Conservation (phyloP, 2,888 invertebrate genomes). For the Stenichneumon culpator region DNA sequence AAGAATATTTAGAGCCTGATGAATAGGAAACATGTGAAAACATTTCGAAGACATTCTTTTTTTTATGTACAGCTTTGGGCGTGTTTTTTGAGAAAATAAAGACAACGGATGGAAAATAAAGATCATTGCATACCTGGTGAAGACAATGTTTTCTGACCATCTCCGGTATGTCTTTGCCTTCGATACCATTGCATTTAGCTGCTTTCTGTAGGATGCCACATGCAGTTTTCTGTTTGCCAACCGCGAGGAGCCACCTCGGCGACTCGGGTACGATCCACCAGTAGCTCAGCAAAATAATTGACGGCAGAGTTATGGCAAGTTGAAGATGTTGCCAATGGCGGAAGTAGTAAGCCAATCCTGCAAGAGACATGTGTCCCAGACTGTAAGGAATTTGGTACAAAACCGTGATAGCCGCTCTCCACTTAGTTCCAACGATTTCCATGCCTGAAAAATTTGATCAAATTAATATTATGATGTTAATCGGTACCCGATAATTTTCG, state of each 20-base stretch:
- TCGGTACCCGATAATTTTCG: not conserved
- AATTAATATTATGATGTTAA: not conserved
- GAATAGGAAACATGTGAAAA: not conserved
- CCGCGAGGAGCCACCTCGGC: slow-evolving; percentile 91
- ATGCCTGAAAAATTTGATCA: slow-evolving; percentile 80
- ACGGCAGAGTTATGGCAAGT: slow-evolving; percentile 89
- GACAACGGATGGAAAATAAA: not conserved
- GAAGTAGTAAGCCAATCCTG: slow-evolving; percentile 88
- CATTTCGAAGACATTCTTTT: not conserved
- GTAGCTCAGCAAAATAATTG: slow-evolving; percentile 87
- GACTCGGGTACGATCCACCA: slow-evolving; percentile 92
- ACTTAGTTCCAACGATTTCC: slow-evolving; percentile 86
- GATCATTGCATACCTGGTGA: slow-evolving; percentile 77
- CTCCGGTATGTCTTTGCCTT: slow-evolving; percentile 79
- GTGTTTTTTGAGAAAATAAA: not conserved
- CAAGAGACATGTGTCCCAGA: slow-evolving; percentile 89
- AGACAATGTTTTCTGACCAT: slow-evolving; percentile 79
- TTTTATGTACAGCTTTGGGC: not conserved
- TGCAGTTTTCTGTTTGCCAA: slow-evolving; percentile 88
- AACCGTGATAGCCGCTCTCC: slow-evolving; percentile 88
- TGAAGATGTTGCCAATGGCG: slow-evolving; percentile 90
- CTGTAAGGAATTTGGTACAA: slow-evolving; percentile 91
- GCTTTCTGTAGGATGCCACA: slow-evolving; percentile 88
- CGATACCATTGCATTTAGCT: slow-evolving; percentile 85
- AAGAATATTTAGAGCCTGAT: not conserved